Evolutionary conservation across 2,888 invertebrate genomes (phyloP).

Genomic region (Idaea biselata): DNA sequence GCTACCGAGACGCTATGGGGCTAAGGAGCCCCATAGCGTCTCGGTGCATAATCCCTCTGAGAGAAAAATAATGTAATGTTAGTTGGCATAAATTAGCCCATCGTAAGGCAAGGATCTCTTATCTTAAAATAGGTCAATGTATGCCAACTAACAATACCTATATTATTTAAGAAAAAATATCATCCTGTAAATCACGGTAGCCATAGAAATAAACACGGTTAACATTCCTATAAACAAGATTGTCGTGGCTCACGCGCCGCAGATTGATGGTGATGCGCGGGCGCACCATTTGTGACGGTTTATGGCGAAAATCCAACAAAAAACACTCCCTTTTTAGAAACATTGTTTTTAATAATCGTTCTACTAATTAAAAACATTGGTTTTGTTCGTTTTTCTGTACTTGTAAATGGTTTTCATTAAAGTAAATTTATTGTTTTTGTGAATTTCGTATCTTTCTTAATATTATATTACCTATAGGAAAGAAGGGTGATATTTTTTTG

Average conservation of each 20-base stretch:
- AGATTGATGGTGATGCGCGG: slow-evolving; percentile 65
- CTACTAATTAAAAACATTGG: slow-evolving; percentile 30
- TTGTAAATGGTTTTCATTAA: slow-evolving; percentile 14
- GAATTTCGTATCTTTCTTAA: slow-evolving; percentile 1
- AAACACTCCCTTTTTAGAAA: slow-evolving; percentile 34
- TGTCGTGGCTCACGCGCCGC: slow-evolving; percentile 52
- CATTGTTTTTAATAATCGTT: slow-evolving; percentile 45
- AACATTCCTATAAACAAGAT: slow-evolving; percentile 78
- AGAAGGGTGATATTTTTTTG: background rate
- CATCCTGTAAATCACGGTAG: slow-evolving; percentile 49
- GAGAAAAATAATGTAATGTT: too few species aligned
- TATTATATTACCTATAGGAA: too few species aligned
- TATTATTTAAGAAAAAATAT: too few species aligned
- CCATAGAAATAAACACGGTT: slow-evolving; percentile 71
- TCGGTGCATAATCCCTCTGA: too few species aligned
- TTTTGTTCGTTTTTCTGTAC: slow-evolving; percentile 12
- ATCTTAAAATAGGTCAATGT: too few species aligned
- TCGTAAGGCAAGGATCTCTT: too few species aligned
- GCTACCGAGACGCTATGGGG: too few species aligned
- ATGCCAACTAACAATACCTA: too few species aligned
- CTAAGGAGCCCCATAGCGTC: too few species aligned
- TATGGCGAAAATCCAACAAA: slow-evolving; percentile 56
- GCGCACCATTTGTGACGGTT: slow-evolving; percentile 63
- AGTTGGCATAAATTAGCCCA: too few species aligned
- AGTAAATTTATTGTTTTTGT: slow-evolving; percentile 7